These are phyloP conservation scores for Euglossa dilemma DNA, from an alignment of 1,140 invertebrate species.

Conservation along the genomic window DNA sequence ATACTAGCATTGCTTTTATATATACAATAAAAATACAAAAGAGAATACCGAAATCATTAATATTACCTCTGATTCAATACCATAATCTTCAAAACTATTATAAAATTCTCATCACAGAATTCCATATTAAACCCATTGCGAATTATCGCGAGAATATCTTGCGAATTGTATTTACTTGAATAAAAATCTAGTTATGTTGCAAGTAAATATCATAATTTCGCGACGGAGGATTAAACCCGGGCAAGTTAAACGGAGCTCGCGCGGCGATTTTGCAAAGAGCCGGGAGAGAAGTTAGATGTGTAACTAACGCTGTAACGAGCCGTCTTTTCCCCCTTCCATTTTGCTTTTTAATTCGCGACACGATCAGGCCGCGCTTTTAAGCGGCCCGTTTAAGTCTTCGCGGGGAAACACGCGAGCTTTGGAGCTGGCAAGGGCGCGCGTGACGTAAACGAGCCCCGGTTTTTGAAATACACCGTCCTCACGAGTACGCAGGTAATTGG, in stretches of 20 bases:
- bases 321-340: background rate
- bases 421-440: conserved; percentile 27
- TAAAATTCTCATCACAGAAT: too few species aligned
- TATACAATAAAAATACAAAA: too few species aligned
- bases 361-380: conserved; percentile 22
- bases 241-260: background rate
- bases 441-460: conserved; percentile 34
- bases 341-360: conserved; percentile 10
- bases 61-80: too few species aligned
- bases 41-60: too few species aligned
- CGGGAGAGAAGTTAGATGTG: too few species aligned
- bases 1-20: too few species aligned
- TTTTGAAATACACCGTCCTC: conserved; percentile 34
- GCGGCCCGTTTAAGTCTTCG: conserved; percentile 40
- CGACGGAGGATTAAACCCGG: background rate
- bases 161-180: too few species aligned
- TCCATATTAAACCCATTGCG: too few species aligned
- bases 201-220: background rate
- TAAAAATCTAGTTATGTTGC: background rate
- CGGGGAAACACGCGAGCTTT: conserved; percentile 46
- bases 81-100: too few species aligned
- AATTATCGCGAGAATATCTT: too few species aligned
- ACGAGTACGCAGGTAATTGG: conserved; percentile 42
- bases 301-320: background rate
- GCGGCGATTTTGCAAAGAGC: background rate